phyloP scores from a whole-genome alignment of 2,113 vertebrate species.

The Neomonachus schauinslandi region DNA sequence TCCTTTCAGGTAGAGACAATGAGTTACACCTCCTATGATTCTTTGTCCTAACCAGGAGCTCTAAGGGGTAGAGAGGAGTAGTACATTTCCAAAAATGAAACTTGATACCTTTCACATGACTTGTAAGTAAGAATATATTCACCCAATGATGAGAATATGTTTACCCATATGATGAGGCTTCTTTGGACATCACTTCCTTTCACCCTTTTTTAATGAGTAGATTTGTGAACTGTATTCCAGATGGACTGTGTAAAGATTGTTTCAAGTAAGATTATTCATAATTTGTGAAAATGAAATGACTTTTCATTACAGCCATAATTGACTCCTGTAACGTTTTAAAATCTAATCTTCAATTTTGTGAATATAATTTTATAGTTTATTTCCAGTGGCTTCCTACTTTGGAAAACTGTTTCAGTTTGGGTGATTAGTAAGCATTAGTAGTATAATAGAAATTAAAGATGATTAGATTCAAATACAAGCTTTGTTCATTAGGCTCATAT shows the following conservation, averaged over 20 bases:
- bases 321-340: not conserved
- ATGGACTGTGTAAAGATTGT: not conserved
- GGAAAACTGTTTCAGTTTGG: not conserved
- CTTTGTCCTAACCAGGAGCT: not conserved
- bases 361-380: slow-evolving; percentile 2
- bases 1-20: not conserved
- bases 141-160: not conserved
- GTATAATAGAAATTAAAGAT: not conserved
- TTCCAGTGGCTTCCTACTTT: not conserved
- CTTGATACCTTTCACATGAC: not conserved
- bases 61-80: not conserved
- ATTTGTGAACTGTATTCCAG: not conserved
- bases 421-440: not conserved
- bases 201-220: not conserved
- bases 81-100: not conserved
- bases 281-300: slow-evolving; percentile 19
- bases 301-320: not conserved
- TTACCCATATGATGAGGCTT: not conserved
- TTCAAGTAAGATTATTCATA: not conserved
- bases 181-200: not conserved
- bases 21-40: not conserved
- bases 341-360: not conserved
- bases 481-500: not conserved
- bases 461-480: not conserved
- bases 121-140: slow-evolving; percentile 16